Conservation (phyloP, 2,113 vertebrate genomes). For the Emydura subglobosa region DNA sequence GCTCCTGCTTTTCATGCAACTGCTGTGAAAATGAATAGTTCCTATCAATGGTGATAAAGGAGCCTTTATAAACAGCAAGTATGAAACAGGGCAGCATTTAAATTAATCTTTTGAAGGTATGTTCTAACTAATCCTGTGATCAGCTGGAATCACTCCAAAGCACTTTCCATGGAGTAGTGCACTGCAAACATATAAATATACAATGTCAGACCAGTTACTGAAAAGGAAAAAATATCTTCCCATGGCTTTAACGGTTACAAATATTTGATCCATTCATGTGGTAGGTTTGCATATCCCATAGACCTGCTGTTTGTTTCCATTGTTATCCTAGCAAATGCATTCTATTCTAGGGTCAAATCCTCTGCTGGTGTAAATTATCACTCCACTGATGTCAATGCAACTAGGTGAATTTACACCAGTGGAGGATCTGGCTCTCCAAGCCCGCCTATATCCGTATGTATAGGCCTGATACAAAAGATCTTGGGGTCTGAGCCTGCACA, state of each 20-base stretch:
- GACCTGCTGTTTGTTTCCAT: neutral
- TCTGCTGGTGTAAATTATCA: neutral
- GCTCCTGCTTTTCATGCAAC: neutral
- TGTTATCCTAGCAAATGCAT: neutral
- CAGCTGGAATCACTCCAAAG: slow-evolving; percentile 63
- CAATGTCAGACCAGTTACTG: slow-evolving; percentile 23
- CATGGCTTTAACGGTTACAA: neutral
- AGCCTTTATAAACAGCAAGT: slow-evolving; percentile 52
- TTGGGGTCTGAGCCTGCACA: neutral
- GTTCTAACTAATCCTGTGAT: slow-evolving; percentile 34
- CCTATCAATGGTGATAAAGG: slow-evolving; percentile 30
- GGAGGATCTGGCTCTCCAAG: neutral
- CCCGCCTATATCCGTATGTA: neutral
- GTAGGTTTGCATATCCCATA: neutral
- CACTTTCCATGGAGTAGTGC: slow-evolving; percentile 28
- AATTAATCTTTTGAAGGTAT: slow-evolving; percentile 66
- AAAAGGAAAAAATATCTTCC: neutral
- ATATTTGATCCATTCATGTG: slow-evolving; percentile 12
- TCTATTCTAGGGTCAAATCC: fast-evolving
- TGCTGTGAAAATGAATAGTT: slow-evolving; percentile 52
- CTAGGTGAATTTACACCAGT: neutral
- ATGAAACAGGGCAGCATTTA: slow-evolving; percentile 59
- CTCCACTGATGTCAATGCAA: fast-evolving
- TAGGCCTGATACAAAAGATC: neutral
- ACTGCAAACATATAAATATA: slow-evolving; percentile 14